Conservation (phyloP, 1,140 invertebrate genomes). For the Cydia splendana region DNA sequence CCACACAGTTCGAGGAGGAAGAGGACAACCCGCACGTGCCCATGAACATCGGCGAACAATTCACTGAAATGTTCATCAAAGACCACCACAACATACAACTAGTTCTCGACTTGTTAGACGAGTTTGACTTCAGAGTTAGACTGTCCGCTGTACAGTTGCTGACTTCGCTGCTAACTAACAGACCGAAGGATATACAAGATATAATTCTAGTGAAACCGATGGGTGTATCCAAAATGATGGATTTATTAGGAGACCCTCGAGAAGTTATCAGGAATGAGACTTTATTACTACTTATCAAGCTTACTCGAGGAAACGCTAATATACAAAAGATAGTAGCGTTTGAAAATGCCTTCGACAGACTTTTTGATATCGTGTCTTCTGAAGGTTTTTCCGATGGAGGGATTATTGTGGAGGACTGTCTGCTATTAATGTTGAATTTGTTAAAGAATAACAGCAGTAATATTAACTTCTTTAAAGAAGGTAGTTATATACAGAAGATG, state of each 20-base stretch:
- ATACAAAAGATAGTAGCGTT: slow-evolving; percentile 99
- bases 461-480: slow-evolving; percentile 99
- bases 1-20: slow-evolving; percentile 91
- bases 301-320: slow-evolving; percentile 97
- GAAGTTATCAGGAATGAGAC: slow-evolving; percentile 99
- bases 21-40: slow-evolving; percentile 82
- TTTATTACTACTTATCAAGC: slow-evolving; percentile 93
- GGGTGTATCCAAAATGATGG: slow-evolving; percentile 99
- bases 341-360: slow-evolving; percentile 98
- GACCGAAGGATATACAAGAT: slow-evolving; percentile 96
- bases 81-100: slow-evolving; percentile 92
- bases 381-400: slow-evolving; percentile 97
- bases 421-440: slow-evolving; percentile 96
- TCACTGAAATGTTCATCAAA: slow-evolving; percentile 99
- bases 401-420: slow-evolving; percentile 98
- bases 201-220: slow-evolving; percentile 96
- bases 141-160: slow-evolving; percentile 93
- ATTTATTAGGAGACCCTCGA: slow-evolving; percentile 94
- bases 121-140: slow-evolving; percentile 95
- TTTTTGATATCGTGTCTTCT: slow-evolving; percentile 95
- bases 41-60: slow-evolving; percentile 93
- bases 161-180: slow-evolving; percentile 89
- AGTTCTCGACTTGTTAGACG: slow-evolving; percentile 94
- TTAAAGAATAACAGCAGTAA: slow-evolving; percentile 98
- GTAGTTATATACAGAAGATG: slow-evolving; percentile 94